A percentile compares a stretch with the other conserved stretches of the same genome.
These are phyloP conservation scores for Epiblema foenella DNA, from an alignment of 2,888 invertebrate genomes.

Conservation along the genomic window DNA sequence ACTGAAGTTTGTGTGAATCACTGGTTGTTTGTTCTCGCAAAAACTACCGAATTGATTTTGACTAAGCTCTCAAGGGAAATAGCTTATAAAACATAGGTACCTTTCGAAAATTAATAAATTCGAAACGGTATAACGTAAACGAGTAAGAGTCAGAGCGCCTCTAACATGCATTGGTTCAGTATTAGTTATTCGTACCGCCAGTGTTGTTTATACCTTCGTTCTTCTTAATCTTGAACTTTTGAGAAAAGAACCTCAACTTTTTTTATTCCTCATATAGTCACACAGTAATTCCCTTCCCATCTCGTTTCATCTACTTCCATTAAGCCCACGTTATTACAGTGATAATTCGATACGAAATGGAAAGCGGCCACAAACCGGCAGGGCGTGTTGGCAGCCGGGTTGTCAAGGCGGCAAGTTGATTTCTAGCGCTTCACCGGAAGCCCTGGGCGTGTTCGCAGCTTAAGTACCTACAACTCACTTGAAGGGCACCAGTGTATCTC, in stretches of 20 bases:
- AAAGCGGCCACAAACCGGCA: constrained; percentile 30
- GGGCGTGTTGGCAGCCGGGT: constrained; percentile 38
- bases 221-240: background rate
- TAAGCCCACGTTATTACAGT: background rate
- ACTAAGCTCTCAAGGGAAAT: too few species aligned
- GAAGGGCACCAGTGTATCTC: too few species aligned
- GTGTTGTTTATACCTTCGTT: background rate
- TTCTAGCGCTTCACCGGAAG: constrained; percentile 59
- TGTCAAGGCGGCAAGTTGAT: constrained; percentile 56
- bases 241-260: background rate
- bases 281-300: too few species aligned
- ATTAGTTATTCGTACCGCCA: too few species aligned
- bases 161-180: too few species aligned
- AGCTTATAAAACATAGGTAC: too few species aligned
- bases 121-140: too few species aligned
- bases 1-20: too few species aligned
- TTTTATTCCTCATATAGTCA: background rate
- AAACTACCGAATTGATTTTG: too few species aligned
- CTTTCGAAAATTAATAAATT: too few species aligned
- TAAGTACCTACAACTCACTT: background rate
- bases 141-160: too few species aligned
- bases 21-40: too few species aligned
- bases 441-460: constrained; percentile 39
- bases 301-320: background rate
- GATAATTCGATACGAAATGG: constrained; percentile 32